Percentiles rank a stretch among this genome's conserved stretches.
Conservation (phyloP, 2,888 invertebrate species). For the Branchipolynoe longqiensis region DNA sequence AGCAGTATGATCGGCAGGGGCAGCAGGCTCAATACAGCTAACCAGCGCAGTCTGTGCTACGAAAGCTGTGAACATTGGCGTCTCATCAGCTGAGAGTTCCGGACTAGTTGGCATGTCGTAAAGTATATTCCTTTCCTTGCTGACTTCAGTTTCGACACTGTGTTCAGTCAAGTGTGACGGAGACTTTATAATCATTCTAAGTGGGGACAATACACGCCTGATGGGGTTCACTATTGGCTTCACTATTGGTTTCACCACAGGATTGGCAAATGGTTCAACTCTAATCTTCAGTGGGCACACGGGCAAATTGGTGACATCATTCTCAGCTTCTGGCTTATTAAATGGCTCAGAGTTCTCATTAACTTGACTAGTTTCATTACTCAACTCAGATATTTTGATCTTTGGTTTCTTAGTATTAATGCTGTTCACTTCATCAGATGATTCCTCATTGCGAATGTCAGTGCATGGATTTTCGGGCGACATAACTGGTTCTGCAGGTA, state of each 20-base stretch:
- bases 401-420: slow-evolving; percentile 24
- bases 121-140: not conserved
- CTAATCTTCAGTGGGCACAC: not conserved
- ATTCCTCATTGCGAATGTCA: not conserved
- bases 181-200: slow-evolving; percentile 25
- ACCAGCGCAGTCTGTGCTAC: not conserved
- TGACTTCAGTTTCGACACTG: not conserved
- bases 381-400: slow-evolving; percentile 29
- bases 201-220: slow-evolving; percentile 2
- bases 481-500: not conserved
- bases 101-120: slow-evolving; percentile 33
- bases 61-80: not conserved
- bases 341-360: not conserved
- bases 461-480: not conserved
- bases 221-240: not conserved
- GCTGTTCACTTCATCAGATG: not conserved
- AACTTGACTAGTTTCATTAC: not conserved
- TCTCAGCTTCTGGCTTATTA: not conserved
- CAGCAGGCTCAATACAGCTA: too few species aligned
- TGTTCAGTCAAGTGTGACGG: not conserved
- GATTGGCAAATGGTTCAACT: slow-evolving; percentile 1
- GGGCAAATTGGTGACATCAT: too few species aligned
- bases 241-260: not conserved
- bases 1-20: not conserved
- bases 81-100: not conserved